Percentiles rank a stretch among this genome's conserved stretches.
These are phyloP conservation scores for Spialia ferax DNA, from an alignment of 2,888 invertebrate species.

Conservation along the genomic window DNA sequence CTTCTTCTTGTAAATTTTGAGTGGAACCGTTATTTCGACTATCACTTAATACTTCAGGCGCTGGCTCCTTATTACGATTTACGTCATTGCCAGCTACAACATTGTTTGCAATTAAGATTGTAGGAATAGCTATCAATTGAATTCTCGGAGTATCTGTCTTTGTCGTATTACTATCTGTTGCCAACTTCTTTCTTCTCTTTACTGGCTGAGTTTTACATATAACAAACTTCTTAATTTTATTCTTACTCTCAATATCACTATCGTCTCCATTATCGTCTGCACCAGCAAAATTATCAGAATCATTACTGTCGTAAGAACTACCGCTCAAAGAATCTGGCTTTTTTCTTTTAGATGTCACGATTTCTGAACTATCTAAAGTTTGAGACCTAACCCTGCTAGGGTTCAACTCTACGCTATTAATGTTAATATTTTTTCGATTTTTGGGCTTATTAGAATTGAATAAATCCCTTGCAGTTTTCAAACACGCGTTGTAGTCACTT, in stretches of 20 bases:
- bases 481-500: background rate
- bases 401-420: background rate
- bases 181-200: background rate
- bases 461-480: background rate
- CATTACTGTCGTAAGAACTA: background rate
- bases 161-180: background rate
- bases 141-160: background rate
- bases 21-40: background rate
- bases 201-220: background rate
- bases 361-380: background rate
- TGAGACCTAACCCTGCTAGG: background rate
- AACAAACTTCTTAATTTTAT: constrained; percentile 13
- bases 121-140: constrained; percentile 2
- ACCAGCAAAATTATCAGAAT: constrained; percentile 4
- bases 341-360: background rate
- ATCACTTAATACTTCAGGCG: background rate
- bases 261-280: background rate
- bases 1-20: background rate
- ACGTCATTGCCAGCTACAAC: background rate
- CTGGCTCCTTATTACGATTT: background rate
- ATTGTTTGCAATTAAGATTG: background rate
- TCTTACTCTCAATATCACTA: constrained; percentile 12
- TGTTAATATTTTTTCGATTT: background rate
- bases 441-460: background rate
- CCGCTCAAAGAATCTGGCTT: background rate